phyloP scores from a whole-genome alignment of 1,140 invertebrate species.

The Orchestia grillus region DNA sequence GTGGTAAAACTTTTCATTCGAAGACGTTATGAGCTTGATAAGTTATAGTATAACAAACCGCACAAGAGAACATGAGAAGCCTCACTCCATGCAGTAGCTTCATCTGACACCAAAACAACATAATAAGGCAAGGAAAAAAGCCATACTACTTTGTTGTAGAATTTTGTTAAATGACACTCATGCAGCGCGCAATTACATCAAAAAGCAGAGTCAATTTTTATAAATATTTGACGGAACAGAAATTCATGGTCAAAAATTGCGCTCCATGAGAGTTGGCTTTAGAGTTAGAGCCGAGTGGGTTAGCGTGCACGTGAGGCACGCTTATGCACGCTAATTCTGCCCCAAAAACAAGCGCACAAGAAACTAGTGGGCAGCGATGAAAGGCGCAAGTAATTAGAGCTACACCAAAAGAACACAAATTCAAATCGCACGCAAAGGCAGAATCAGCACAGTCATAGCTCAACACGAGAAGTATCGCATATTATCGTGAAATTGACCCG shows the following conservation, averaged over 20 bases:
- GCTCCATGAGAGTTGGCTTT: not conserved
- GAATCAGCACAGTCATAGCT: not conserved
- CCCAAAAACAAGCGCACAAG: not conserved
- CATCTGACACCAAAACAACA: not conserved
- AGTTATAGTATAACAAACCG: not conserved
- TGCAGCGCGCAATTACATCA: no score
- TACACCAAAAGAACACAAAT: not conserved
- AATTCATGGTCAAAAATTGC: not conserved
- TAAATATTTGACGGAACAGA: not conserved
- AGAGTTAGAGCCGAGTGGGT: not conserved
- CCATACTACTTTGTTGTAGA: not conserved
- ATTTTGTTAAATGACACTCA: not conserved
- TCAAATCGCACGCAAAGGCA: not conserved
- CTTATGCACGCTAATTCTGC: not conserved
- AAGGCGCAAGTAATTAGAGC: not conserved
- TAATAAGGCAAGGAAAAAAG: not conserved
- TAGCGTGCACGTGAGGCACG: not conserved
- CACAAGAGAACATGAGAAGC: not conserved
- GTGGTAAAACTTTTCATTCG: not conserved
- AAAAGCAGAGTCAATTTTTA: not conserved
- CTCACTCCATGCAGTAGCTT: no score
- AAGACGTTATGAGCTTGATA: not conserved
- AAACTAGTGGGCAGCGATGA: not conserved
- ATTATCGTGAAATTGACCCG: not conserved
- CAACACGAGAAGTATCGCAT: not conserved